Evolutionary conservation across 1,140 invertebrate species (phyloP), one percentile per base, ranked within the genome.

Genomic region (Dendroctonus valens): DNA sequence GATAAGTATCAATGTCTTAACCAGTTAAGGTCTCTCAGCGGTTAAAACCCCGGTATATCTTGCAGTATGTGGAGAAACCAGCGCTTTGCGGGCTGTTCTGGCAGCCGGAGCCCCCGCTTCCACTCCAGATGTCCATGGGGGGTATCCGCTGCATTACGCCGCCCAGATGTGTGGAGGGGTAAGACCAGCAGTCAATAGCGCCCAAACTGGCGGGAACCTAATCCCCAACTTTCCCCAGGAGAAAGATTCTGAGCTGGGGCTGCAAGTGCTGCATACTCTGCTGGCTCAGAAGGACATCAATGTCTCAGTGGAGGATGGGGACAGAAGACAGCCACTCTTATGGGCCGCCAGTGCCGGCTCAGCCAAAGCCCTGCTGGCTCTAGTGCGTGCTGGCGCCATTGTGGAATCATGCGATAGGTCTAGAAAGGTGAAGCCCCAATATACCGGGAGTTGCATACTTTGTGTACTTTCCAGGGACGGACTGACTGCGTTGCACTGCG

Each of bases 281-380:
- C 79, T 98, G 14, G 84, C 87, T 50, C 87, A 90, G 73, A 83
- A 83, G 3, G 87, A 89, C 6, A 90, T 92, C 1, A 83, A 89
- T 58, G 90, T 96, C 1, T 89, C 94, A 71, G 91, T 91, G 1
- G 83, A 86, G 48, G 97, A 99, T 79, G 87, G 91, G 48, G 96
- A 99, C 74, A 92, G 93, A 0, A 81, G 97, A 3, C 93, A 95
- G 71, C 96, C 97, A 2, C 84, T 99, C 39, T 79, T 99, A 3
- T 99, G 97, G 97, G 96, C 96, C 0, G 94, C 96, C 0, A 97
- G 95, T 76, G 93, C 95, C 52, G 97, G 96, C 78, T 96, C 93
- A 61, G 87, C 91, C 1, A 92, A 96, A 70, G 96, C 95, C 0
- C 89, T 97, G 61, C 81, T 94, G 15, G 87, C 91, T 3, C 78